Evolutionary conservation across 2,888 invertebrate species (phyloP), one percentile per base, ranked within the genome.

Genomic region (Gerris lacustris): DNA sequence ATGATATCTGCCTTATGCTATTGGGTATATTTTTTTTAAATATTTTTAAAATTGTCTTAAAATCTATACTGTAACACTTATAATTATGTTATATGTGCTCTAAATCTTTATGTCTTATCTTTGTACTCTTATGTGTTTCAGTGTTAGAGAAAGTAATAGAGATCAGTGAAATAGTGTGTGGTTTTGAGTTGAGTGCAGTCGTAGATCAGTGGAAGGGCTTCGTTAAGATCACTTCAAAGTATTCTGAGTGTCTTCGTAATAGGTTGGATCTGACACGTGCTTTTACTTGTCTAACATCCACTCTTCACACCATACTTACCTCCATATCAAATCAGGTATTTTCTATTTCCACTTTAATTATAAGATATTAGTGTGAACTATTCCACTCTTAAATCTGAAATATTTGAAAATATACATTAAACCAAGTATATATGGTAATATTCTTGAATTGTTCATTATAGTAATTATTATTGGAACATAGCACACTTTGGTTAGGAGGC

Each of bases 141-240:
- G 71, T 47, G 17, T 47, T 71, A 63, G 68, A 71, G 62, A 66
- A 18, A 55, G n/a, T 68, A 5, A 67, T 62, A 68, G 31, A 55
- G 31, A 47, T 71, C 15, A 66, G 71, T 31, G 71, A 71, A 7
- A 71, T 66, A 44, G 66, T 64, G 6, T 67, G 67, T 55, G 6
- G 9, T 43, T 67, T 71, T 43, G 71, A 71, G 31, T 6, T 66
- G 9, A 71, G 67, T 67, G 67, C 68, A 17, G 44, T 68, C 17
- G 62, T 66, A 31, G 71, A 71, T 6, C 68, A 71, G 63, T 71
- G 71, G 71, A 71, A 71, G 63, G 44, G 66, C 5, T 44, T 71
- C 17, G 63, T 44, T 44, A 71, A 71, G 66, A 9, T 71, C n/a
- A 55, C 63, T 4, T 44, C 47, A 44, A 71, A 68, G 66, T 68